Percentiles rank a stretch among this genome's conserved stretches.
Evolutionary conservation across 2,797 vertebrate genomes (phyloP).

Genomic region (Acanthis flammea): DNA sequence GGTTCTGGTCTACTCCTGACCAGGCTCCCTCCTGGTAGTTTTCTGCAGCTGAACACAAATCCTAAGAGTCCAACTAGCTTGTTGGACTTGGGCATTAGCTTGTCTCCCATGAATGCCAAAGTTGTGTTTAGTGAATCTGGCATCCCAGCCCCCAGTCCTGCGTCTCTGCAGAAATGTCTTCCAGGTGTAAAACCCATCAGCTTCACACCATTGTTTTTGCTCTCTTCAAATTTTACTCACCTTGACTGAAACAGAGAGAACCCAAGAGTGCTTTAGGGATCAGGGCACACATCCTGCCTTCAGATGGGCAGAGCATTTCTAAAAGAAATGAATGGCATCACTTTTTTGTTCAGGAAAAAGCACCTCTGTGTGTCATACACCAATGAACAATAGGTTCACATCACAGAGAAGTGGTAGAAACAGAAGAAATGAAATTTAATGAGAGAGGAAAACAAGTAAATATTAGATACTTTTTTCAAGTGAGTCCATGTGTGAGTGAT

Average conservation of each 20-base stretch:
- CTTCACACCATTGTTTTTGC: neutral
- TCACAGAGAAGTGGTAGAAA: neutral
- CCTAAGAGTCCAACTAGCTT: neutral
- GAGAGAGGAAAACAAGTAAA: conserved; percentile 53
- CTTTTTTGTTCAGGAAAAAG: neutral
- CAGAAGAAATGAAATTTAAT: conserved; percentile 48
- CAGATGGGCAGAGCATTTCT: neutral
- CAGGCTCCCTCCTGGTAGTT: neutral
- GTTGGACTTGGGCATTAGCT: neutral
- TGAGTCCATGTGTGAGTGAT: conserved; percentile 53
- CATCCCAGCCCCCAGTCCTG: neutral
- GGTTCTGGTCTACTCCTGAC: neutral
- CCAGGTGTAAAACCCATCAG: neutral
- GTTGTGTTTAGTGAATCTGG: neutral
- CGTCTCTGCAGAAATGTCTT: neutral
- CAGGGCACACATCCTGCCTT: neutral
- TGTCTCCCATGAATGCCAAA: neutral
- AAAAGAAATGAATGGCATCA: neutral
- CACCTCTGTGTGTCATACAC: neutral
- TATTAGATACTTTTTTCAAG: neutral
- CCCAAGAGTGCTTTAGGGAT: neutral
- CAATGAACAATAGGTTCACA: neutral
- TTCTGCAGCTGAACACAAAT: neutral
- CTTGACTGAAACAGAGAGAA: neutral
- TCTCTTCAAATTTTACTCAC: neutral